Evolutionary conservation across 2,888 invertebrate genomes (phyloP).

Genomic region (Lamellibrachia satsuma): DNA sequence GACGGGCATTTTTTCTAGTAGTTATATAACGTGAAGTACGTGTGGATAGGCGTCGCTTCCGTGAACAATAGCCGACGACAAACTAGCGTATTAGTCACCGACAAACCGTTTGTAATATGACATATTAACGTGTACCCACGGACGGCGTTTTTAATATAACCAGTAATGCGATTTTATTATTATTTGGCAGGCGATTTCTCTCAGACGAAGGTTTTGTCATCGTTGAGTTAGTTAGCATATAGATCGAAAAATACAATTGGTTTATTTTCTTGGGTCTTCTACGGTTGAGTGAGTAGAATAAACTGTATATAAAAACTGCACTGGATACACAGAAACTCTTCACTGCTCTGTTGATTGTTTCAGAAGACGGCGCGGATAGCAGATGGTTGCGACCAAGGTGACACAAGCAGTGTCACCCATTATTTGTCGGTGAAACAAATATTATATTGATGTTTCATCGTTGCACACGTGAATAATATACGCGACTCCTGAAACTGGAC

Average conservation of each 20-base stretch:
- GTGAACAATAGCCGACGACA: neutral
- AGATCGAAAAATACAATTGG: neutral
- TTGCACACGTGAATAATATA: neutral
- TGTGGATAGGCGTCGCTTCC: neutral
- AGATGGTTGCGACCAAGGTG: neutral
- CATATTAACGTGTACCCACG: neutral
- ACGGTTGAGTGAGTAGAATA: neutral
- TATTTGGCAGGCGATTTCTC: neutral
- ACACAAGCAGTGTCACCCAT: neutral
- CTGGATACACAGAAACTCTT: neutral
- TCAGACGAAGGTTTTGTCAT: neutral
- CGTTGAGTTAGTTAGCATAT: neutral
- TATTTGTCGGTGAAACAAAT: neutral
- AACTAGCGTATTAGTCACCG: neutral
- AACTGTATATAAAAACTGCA: neutral
- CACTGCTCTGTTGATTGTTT: neutral
- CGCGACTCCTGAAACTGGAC: neutral
- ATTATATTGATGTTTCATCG: neutral
- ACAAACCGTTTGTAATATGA: neutral
- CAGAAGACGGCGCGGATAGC: neutral
- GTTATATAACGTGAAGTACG: no score
- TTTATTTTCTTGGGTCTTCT: neutral
- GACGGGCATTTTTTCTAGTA: no score
- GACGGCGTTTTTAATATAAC: neutral
- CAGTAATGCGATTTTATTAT: neutral